Base-by-base conservation (phyloP, 2,113 vertebrate species). In the Speoplatyrhinus poulsoni region DNA sequence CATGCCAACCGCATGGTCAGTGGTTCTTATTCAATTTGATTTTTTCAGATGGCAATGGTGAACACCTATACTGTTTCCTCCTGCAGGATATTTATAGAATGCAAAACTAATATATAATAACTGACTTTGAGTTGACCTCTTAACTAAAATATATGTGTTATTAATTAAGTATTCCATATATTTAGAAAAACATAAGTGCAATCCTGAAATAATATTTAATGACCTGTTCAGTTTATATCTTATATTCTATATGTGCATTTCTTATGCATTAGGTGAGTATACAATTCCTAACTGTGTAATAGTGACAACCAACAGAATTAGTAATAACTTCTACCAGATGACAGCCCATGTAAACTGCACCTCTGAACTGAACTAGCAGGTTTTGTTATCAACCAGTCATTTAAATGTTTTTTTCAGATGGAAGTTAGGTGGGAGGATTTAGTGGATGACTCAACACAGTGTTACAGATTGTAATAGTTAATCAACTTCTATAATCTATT, bases 241-340 rank as follows among this genome's bases (percentile, higher is more conserved):
- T 12, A 50, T 50, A 1, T 32, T 58, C 1, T 6, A 57, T 12
- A 32, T 48, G 61, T 17, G 11, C 12, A 67, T 58, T 55, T 8
- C 26, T 41, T 47, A 15, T 62, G 61, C n/a, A n/a, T 54, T 54
- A n/a, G 47, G 65, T 48, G 33, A 16, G n/a, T 36, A 19, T 46
- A 36, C 6, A 60, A 26, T 70, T 50, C 48, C 41, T 72, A 0
- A 73, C 41, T 53, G 16, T 46, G 65, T 82, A 82, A 67, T 71
- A 58, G 72, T 60, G 62, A 13, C 68, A 75, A 47, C 54, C 69
- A 64, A 77, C 65, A 60, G 36, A 69, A 49, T 59, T 52, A 65
- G 69, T 32, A 62, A 63, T 82, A 82, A 83, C 83, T 83, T 59
- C 60, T 82, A 70, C 70, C 85, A 83, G 84, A 81, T 54, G 55